Conservation (phyloP, 2,797 vertebrate genomes). For the Chelidonichthys spinosus region DNA sequence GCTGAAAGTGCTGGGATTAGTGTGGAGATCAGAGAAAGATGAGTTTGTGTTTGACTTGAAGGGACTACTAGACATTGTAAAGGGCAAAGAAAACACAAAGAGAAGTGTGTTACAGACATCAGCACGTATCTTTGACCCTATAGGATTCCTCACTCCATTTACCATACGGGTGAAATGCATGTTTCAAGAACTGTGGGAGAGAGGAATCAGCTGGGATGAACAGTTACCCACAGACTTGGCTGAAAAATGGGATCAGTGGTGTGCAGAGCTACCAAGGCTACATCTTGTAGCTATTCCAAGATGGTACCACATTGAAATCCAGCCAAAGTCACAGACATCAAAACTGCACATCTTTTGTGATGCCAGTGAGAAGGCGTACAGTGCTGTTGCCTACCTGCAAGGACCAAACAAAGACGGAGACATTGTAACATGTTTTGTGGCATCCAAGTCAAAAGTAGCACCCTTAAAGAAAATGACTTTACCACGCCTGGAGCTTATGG, state of each 20-base stretch:
- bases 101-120: constrained; percentile 32
- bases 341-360: constrained; percentile 37
- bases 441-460: constrained; percentile 32
- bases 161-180: constrained; percentile 37
- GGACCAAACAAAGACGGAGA: neutral
- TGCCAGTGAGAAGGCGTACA: constrained; percentile 41
- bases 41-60: constrained; percentile 39
- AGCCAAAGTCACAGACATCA: neutral
- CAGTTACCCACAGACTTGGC: constrained; percentile 16
- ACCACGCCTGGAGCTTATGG: constrained; percentile 41
- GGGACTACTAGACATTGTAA: constrained; percentile 1
- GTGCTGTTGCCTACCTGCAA: constrained; percentile 35
- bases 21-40: constrained; percentile 24
- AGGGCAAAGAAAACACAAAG: constrained; percentile 26
- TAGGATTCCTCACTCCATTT: constrained; percentile 35
- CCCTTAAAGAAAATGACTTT: constrained; percentile 49
- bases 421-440: constrained; percentile 10
- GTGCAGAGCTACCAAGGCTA: constrained; percentile 26
- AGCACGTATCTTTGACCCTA: constrained; percentile 25
- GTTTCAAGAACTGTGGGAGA: constrained; percentile 52
- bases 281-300: constrained; percentile 28
- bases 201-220: constrained; percentile 41
- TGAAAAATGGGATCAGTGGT: constrained; percentile 45
- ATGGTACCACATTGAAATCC: constrained; percentile 23
- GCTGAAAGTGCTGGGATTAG: constrained; percentile 21